Base-by-base conservation (phyloP, 2,797 vertebrate genomes). In the Malacoraja senta region DNA sequence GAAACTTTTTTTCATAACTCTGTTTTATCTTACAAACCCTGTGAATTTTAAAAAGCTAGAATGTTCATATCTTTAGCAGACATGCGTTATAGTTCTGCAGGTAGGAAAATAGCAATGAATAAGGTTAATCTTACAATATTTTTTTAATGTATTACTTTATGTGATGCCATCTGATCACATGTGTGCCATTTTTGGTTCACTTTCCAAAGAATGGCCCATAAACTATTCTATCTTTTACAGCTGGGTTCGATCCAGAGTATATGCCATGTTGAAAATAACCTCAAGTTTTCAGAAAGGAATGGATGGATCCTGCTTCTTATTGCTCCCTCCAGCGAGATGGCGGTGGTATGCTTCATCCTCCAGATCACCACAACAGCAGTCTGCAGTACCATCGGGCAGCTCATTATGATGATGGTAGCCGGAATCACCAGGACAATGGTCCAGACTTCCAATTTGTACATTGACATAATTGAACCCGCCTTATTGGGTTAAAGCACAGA, bases 371-470 rank as follows among this genome's bases (percentile, higher is more conserved):
- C 71, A 0, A 2, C 93, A 0, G 93, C 17, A 0, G 96, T 94
- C 0, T 95, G 96, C 91, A 96, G 94, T 24, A 95, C 58, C 94
- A 95, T 95, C 72, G 96, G 94, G 0, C 94, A 61, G 32, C 94
- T 95, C 96, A 96, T 96, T 0, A 95, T 24, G 88, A 96, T 74
- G 91, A 96, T 95, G 0, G 96, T 71, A 4, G 94, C 95, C 81
- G 95, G 93, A 93, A 96, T 95, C 0, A 96, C 95, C 94, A 96
- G 93, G 88, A 95, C 58, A 58, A 96, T 96, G 58, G 94, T 84
- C 96, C 96, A 96, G 0, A 95, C 94, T 0, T 94, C 77, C 71
- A 96, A 93, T 24, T 74, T 71, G 1, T 92, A 58, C 6, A 1
- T 2, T 12, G 90, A 19, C 71, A 92, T 92, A 32, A 53, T 74